Conservation (phyloP, 2,797 vertebrate genomes). For the Masticophis lateralis region DNA sequence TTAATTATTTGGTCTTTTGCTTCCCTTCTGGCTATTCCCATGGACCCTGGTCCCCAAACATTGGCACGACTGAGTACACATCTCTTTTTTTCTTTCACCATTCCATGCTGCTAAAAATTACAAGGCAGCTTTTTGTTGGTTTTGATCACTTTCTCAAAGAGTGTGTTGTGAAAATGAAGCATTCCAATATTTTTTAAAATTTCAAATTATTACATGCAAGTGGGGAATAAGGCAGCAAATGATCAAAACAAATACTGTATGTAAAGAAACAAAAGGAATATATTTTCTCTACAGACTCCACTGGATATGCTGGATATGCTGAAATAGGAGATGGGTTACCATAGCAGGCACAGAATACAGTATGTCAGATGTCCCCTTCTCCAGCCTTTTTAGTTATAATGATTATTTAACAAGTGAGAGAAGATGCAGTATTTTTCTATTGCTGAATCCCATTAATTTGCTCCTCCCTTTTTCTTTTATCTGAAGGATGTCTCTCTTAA, state of each 20-base stretch:
- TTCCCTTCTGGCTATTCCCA: background rate
- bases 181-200: background rate
- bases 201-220: background rate
- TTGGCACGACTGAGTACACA: background rate
- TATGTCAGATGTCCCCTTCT: background rate
- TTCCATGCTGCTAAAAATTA: background rate
- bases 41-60: background rate
- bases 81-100: background rate
- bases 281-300: background rate
- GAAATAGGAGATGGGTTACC: constrained; percentile 6
- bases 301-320: background rate
- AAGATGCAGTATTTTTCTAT: background rate
- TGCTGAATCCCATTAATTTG: background rate
- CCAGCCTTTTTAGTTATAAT: background rate
- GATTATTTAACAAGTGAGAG: constrained; percentile 10
- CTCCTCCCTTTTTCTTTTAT: background rate
- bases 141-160: background rate
- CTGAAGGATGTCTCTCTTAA: background rate
- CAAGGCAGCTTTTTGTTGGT: background rate
- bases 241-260: constrained; percentile 3
- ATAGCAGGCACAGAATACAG: background rate
- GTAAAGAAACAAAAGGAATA: background rate
- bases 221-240: background rate
- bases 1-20: background rate
- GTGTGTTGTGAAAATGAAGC: background rate